These are phyloP conservation scores for Myanophis thanlyinensis DNA, from an alignment of 2,113 vertebrate species.

Conservation along the genomic window DNA sequence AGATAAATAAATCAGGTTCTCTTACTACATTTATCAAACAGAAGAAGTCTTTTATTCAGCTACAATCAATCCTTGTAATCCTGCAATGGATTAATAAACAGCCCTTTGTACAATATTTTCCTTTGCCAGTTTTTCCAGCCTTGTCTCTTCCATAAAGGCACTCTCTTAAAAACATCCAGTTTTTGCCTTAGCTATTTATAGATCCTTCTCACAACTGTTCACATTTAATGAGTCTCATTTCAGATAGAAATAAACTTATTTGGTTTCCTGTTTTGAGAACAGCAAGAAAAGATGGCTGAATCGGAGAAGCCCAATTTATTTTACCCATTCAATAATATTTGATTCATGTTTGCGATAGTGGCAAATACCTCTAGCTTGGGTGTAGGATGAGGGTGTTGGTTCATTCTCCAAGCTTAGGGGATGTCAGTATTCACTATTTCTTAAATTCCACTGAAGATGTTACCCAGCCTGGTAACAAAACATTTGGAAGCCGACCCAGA, in stretches of 20 bases:
- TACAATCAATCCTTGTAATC: neutral
- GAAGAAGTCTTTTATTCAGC: neutral
- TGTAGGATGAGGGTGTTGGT: neutral
- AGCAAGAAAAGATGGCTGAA: neutral
- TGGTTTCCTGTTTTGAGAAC: neutral
- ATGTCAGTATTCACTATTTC: no score
- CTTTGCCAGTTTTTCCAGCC: neutral
- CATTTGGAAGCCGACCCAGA: no score
- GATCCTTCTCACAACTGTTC: neutral
- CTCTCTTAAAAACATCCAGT: neutral
- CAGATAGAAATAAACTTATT: neutral
- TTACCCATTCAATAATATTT: neutral
- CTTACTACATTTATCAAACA: neutral
- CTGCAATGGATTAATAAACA: neutral
- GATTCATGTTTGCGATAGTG: neutral
- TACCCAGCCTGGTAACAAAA: no score
- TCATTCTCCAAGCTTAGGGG: neutral
- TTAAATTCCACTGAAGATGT: no score
- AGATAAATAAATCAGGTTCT: neutral
- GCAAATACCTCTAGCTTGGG: neutral
- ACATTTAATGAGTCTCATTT: neutral
- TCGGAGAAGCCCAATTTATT: neutral
- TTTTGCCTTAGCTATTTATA: neutral
- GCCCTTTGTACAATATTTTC: neutral
- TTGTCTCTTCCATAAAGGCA: neutral